Evolutionary conservation across 2,888 invertebrate genomes (phyloP).

Genomic region (Lordiphosa andalusiaca): DNA sequence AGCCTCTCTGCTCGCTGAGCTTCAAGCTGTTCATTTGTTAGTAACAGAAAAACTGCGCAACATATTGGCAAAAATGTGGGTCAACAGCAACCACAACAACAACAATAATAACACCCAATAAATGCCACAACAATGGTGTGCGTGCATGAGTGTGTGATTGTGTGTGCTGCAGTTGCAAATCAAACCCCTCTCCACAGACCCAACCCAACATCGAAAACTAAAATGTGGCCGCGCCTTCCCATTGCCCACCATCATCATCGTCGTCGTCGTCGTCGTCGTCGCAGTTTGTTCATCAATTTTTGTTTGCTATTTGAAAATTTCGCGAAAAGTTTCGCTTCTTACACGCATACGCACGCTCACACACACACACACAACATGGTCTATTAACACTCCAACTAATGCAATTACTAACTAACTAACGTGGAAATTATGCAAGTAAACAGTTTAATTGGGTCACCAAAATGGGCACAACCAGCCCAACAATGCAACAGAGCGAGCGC

Average conservation of each 20-base stretch:
- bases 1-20: neutral
- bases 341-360: slow-evolving; percentile 11
- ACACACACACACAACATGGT: slow-evolving; percentile 19
- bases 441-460: slow-evolving; percentile 67
- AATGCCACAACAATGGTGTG: slow-evolving; percentile 54
- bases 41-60: slow-evolving; percentile 52
- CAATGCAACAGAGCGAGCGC: neutral
- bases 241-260: slow-evolving; percentile 14
- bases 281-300: slow-evolving; percentile 56
- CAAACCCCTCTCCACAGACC: slow-evolving; percentile 23
- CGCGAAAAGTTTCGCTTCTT: slow-evolving; percentile 53
- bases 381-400: slow-evolving; percentile 45
- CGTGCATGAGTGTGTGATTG: slow-evolving; percentile 8
- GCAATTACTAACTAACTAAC: slow-evolving; percentile 60
- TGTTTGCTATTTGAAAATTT: slow-evolving; percentile 60
- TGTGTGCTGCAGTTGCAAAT: slow-evolving; percentile 45
- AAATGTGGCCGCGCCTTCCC: slow-evolving; percentile 53
- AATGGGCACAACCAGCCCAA: slow-evolving; percentile 42
- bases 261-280: slow-evolving; percentile 14
- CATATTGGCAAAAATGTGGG: slow-evolving; percentile 71
- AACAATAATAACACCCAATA: slow-evolving; percentile 67
- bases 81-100: slow-evolving; percentile 54
- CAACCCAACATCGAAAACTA: slow-evolving; percentile 32
- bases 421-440: slow-evolving; percentile 74
- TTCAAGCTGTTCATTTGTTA: slow-evolving; percentile 12